A percentile compares a stretch with the other conserved stretches of the same genome.
Evolutionary conservation across 2,888 invertebrate genomes (phyloP).

Genomic region (Pterostichus niger): DNA sequence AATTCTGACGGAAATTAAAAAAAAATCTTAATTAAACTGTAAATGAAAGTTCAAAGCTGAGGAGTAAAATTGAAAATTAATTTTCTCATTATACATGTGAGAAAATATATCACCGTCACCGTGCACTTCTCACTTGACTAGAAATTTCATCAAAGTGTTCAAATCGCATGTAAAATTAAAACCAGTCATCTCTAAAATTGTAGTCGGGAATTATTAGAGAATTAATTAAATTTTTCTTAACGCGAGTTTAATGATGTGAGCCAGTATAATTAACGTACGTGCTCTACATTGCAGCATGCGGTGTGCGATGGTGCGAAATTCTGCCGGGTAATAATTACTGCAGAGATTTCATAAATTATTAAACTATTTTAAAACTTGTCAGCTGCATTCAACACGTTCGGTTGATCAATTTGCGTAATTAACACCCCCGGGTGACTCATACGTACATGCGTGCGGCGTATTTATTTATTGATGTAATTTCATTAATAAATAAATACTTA

Average conservation of each 20-base stretch:
- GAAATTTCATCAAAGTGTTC: slow-evolving; percentile 31
- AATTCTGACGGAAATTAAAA: slow-evolving; percentile 16
- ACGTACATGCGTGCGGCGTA: too few species aligned
- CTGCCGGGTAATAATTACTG: slow-evolving; percentile 38
- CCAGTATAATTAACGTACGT: slow-evolving; percentile 53
- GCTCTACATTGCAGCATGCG: not conserved
- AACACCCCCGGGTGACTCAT: not conserved
- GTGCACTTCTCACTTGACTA: slow-evolving; percentile 29
- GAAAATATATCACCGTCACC: slow-evolving; percentile 49
- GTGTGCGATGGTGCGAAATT: not conserved
- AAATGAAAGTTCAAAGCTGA: slow-evolving; percentile 10
- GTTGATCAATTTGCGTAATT: slow-evolving; percentile 30
- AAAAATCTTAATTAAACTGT: slow-evolving; percentile 32
- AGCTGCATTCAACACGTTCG: slow-evolving; percentile 14
- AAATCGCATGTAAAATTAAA: slow-evolving; percentile 45
- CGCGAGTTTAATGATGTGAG: slow-evolving; percentile 55
- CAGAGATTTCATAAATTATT: slow-evolving; percentile 44
- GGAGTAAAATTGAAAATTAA: slow-evolving; percentile 27
- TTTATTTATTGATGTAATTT: too few species aligned
- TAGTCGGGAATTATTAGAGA: slow-evolving; percentile 29
- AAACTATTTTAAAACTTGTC: slow-evolving; percentile 48
- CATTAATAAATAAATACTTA: too few species aligned
- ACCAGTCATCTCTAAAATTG: slow-evolving; percentile 53
- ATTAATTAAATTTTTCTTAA: slow-evolving; percentile 59
- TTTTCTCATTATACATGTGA: slow-evolving; percentile 48